Evolutionary conservation across 2,113 vertebrate species (phyloP), one percentile per base, ranked within the genome.

Genomic region (Peromyscus maniculatus): DNA sequence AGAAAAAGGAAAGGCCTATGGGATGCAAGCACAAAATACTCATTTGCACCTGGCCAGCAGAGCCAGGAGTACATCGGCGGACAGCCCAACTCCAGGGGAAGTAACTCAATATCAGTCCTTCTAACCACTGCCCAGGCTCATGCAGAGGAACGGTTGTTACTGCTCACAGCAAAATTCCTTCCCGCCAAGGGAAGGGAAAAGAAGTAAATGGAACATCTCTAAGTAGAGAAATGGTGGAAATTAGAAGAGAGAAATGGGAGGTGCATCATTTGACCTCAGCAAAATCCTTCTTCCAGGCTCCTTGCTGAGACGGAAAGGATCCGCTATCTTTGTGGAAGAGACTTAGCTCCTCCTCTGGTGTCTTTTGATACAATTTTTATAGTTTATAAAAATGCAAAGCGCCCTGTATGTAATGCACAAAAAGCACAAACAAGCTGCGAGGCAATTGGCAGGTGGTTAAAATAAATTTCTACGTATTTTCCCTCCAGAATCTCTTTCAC

Each of bases 41-140:
- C 22, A n/a, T 88, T 71, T 86, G 4, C 31, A 19, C 71, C 31
- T 43, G 43, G 6, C 90, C 7, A 15, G 46, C 28, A 67, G 13
- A 21, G 2, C 1, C 2, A 12, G 46, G 7, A 2, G 22, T 49
- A 46, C 22, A 64, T 2, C 7, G 0, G 21, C 7, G 79, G 66
- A 59, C 31, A 84, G 75, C 24, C 82, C 87, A 67, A 66, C 55
- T 62, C 26, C 19, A 59, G 46, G 43, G 10, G n/a, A 12, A 78
- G 39, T 8, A n/a, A 91, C 36, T 78, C 43, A 22, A 43, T 19
- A 78, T 10, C 2, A 36, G 39, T 43, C 15, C 19, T 78, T 94
- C 46, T 22, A 21, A 10, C 24, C 69, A 43, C 22, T 92, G 46
- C 57, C 59, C 55, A 62, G 79, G 84, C 33, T 91, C 43, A 28